Evolutionary conservation across 2,888 invertebrate genomes (phyloP), one percentile per base, ranked within the genome.

Genomic region (Tetranychus piercei): DNA sequence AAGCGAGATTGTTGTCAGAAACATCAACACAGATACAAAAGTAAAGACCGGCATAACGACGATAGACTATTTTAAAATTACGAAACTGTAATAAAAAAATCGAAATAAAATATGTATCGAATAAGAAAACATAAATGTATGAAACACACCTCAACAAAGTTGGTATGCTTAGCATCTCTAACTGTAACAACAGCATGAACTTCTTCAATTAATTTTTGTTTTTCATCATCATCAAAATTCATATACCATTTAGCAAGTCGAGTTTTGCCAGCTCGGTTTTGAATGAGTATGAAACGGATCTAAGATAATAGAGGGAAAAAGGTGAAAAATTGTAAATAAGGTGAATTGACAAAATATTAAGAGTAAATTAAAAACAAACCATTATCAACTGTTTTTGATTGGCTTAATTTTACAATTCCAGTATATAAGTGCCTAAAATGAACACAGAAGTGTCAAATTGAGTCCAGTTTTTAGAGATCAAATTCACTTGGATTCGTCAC

Each of bases 141-240:
- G 9, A 20, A 66, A 76, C 80, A 82, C 86, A 95, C 95, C 89
- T 99, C 97, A 72, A 99, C 99, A 85, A 99, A 99, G 83, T 99
- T 99, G 18, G 99, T 99, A 82, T 99, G 99, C 84, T 99, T 99
- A 1, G 97, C 97, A 86, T 99, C 99, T 79, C 99, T 87, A 73
- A 99, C 97, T 1, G 99, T 99, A 22, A 99, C 99, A 72, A 97
- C 94, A 20, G 99, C 99, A 84, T 99, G 99, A 4, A 99, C 94
- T 84, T 99, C 99, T 83, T 99, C 99, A 79, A 99, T 99, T 44
- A 99, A 86, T 84, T 99, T 99, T 84, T 99, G 99, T 83, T 99
- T 99, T 83, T 99, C 99, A 81, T 99, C 99, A 85, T 99, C 99
- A 85, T 99, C 99, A 84, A 99, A 99, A 84, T 97, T 96, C 97